phyloP scores from a whole-genome alignment of 1,140 invertebrate genomes.

The Oscheius sp. region DNA sequence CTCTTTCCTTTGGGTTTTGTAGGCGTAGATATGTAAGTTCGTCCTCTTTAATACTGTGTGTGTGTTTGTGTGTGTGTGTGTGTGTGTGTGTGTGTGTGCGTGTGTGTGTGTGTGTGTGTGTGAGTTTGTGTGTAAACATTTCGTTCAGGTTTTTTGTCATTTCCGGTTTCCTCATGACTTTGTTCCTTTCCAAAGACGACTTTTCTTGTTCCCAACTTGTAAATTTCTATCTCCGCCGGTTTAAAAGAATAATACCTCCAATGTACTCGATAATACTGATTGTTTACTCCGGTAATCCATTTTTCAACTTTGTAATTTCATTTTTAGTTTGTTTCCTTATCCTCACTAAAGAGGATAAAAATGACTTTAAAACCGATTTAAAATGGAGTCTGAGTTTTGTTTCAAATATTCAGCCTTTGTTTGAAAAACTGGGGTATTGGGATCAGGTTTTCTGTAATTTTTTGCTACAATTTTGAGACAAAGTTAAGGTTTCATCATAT shows the following conservation, averaged over 20 bases:
- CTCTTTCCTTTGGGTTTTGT: constrained; percentile 2
- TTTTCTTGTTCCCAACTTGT: not conserved
- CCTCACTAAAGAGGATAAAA: not conserved
- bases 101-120: too few species aligned
- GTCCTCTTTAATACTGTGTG: too few species aligned
- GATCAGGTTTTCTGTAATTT: not conserved
- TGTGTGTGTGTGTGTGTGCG: too few species aligned
- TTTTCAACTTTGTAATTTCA: not conserved
- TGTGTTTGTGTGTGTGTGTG: too few species aligned
- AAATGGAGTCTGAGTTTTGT: not conserved
- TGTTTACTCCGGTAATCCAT: not conserved
- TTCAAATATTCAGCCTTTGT: not conserved
- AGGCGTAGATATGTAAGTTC: constrained; percentile 20
- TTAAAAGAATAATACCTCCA: not conserved
- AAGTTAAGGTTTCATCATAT: not conserved
- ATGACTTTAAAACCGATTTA: not conserved
- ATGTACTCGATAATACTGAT: not conserved
- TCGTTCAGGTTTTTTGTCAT: constrained; percentile 20
- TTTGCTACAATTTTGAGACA: not conserved
- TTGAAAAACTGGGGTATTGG: not conserved
- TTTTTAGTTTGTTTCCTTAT: not conserved
- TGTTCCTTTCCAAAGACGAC: not conserved
- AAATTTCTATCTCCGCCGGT: not conserved
- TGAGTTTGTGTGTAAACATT: too few species aligned
- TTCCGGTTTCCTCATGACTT: constrained; percentile 17